Evolutionary conservation across 1,140 invertebrate genomes (phyloP).

Genomic region (Akabosia matsudoensis): DNA sequence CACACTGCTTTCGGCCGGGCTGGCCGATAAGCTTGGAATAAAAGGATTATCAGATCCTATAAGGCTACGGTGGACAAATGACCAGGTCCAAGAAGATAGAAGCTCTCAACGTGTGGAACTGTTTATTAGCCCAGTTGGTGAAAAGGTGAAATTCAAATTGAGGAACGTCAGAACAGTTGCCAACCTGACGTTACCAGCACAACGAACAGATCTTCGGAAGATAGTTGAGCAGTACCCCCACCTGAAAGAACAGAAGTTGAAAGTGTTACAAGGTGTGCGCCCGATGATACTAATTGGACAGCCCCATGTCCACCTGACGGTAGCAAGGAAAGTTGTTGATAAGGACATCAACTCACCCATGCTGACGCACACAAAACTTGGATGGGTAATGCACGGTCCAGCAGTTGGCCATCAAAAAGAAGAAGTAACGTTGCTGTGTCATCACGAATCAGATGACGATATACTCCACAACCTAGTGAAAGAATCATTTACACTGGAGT

Average conservation of each 20-base stretch:
- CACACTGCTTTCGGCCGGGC: background rate
- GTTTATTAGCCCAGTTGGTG: background rate
- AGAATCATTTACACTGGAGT: background rate
- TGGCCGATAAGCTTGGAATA: background rate
- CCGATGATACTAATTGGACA: background rate
- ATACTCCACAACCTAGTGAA: background rate
- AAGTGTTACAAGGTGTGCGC: background rate
- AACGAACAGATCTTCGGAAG: background rate
- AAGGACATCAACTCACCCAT: background rate
- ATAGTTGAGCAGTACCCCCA: background rate
- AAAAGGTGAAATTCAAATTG: background rate
- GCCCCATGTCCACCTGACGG: background rate
- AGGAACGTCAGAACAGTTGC: background rate
- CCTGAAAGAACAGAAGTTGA: background rate
- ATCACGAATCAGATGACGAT: background rate
- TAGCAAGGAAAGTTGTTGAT: background rate
- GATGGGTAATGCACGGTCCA: background rate
- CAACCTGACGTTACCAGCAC: background rate
- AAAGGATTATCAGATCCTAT: background rate
- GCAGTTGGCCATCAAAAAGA: too few species aligned
- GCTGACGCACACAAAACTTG: background rate
- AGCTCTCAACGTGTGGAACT: background rate
- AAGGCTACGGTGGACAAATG: background rate
- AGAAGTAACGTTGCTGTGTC: too few species aligned
- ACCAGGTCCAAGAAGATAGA: background rate